These are phyloP conservation scores for Drosophila kuntzei DNA, from an alignment of 2,888 invertebrate genomes.

Conservation along the genomic window DNA sequence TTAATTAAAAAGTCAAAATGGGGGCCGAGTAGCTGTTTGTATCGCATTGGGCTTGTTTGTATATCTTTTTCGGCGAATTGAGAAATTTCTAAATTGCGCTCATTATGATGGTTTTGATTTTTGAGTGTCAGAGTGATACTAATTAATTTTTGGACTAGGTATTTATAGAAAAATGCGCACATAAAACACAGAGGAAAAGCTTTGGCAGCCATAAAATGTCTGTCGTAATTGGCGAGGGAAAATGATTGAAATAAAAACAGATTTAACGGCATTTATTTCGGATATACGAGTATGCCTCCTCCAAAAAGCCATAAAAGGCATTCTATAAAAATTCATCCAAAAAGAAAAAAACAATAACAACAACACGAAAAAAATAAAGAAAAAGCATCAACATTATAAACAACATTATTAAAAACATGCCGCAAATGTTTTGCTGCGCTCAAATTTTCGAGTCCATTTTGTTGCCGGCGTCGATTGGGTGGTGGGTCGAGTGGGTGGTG, in stretches of 20 bases:
- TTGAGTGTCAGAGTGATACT: slow-evolving; percentile 60
- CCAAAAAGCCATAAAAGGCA: slow-evolving; percentile 68
- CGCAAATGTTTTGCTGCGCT: slow-evolving; percentile 80
- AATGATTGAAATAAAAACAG: slow-evolving; percentile 57
- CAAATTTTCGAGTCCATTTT: slow-evolving; percentile 83
- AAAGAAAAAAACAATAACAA: slow-evolving; percentile 29
- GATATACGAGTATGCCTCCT: slow-evolving; percentile 12
- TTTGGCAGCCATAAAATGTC: slow-evolving; percentile 44
- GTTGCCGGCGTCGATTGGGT: slow-evolving; percentile 48
- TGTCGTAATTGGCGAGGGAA: slow-evolving; percentile 32
- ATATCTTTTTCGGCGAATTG: slow-evolving; percentile 42
- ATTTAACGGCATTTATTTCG: slow-evolving; percentile 59
- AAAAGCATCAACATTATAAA: slow-evolving; percentile 72
- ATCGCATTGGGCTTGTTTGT: slow-evolving; percentile 6
- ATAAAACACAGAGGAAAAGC: slow-evolving; percentile 21
- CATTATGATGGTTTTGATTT: slow-evolving; percentile 76
- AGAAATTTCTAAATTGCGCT: slow-evolving; percentile 72
- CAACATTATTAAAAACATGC: slow-evolving; percentile 83
- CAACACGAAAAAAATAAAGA: slow-evolving; percentile 29
- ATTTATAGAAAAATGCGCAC: slow-evolving; percentile 60
- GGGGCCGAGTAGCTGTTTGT: slow-evolving; percentile 45
- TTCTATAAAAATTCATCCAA: slow-evolving; percentile 58
- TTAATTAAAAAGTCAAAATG: slow-evolving; percentile 76
- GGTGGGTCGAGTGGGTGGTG: slow-evolving; percentile 21
- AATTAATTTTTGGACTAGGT: slow-evolving; percentile 66